Percentiles rank a stretch among this genome's conserved stretches.
Conservation (phyloP, 2,113 vertebrate genomes). For the Albula glossodonta region DNA sequence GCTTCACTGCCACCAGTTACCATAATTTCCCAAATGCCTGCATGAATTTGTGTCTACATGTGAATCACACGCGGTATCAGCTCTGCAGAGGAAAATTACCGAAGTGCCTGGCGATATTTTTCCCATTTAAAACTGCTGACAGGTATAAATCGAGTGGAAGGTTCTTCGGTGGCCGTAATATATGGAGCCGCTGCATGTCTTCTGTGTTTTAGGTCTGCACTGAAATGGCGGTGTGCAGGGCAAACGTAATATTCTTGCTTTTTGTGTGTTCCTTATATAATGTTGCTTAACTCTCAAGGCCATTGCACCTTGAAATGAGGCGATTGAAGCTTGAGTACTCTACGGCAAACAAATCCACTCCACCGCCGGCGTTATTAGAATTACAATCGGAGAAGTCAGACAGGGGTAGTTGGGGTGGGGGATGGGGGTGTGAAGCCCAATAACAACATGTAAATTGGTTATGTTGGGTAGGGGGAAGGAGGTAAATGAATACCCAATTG, state of each 20-base stretch:
- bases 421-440: background rate
- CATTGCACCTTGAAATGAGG: background rate
- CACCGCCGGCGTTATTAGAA: background rate
- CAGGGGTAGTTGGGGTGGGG: background rate
- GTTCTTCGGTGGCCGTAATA: background rate
- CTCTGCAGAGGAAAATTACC: background rate
- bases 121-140: constrained; percentile 2
- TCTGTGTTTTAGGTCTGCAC: too few relatives aligned
- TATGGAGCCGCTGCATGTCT: too few relatives aligned
- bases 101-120: background rate
- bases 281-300: background rate
- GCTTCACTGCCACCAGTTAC: background rate
- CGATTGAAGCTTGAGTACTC: background rate
- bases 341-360: background rate
- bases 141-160: background rate
- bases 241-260: too few relatives aligned
- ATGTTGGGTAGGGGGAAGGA: background rate
- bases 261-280: background rate
- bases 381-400: background rate
- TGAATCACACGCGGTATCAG: background rate
- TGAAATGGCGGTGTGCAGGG: too few relatives aligned
- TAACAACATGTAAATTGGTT: background rate
- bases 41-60: background rate
- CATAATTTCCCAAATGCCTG: background rate
- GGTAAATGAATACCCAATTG: background rate